Evolutionary conservation across 2,888 invertebrate species (phyloP).

Genomic region (Magallana nippona): DNA sequence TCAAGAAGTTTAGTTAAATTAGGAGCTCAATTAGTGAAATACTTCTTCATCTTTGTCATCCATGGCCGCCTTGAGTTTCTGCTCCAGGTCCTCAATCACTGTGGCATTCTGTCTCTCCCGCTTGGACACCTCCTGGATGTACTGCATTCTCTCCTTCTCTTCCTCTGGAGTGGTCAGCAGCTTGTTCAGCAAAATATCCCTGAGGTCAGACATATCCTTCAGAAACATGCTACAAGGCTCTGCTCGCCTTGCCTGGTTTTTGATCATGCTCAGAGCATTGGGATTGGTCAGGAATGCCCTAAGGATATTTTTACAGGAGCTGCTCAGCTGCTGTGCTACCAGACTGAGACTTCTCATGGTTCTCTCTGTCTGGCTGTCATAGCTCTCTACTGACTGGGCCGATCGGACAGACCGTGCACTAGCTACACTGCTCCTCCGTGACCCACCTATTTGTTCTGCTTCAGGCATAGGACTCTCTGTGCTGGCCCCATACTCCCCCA

Average conservation of each 20-base stretch:
- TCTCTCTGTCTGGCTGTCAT: conserved; percentile 69
- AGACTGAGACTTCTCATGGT: conserved; percentile 71
- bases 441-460: conserved; percentile 33
- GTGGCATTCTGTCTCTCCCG: conserved; percentile 76
- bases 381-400: conserved; percentile 53
- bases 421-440: conserved; percentile 49
- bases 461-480: conserved; percentile 23
- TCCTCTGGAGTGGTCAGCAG: conserved; percentile 79
- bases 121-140: conserved; percentile 75
- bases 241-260: conserved; percentile 55
- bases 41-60: conserved; percentile 79
- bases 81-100: conserved; percentile 77
- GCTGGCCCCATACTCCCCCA: background rate
- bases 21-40: conserved; percentile 26
- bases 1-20: background rate
- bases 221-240: conserved; percentile 60
- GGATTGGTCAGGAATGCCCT: conserved; percentile 74
- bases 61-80: conserved; percentile 74
- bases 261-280: conserved; percentile 70
- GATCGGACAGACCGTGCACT: conserved; percentile 54
- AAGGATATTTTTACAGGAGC: conserved; percentile 76
- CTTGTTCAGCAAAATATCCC: conserved; percentile 76
- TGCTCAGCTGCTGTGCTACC: conserved; percentile 75
- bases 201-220: conserved; percentile 72
- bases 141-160: conserved; percentile 76